Percentiles rank a stretch among this genome's conserved stretches.
Conservation (phyloP, 1,140 invertebrate genomes). For the Holotrichia oblita region DNA sequence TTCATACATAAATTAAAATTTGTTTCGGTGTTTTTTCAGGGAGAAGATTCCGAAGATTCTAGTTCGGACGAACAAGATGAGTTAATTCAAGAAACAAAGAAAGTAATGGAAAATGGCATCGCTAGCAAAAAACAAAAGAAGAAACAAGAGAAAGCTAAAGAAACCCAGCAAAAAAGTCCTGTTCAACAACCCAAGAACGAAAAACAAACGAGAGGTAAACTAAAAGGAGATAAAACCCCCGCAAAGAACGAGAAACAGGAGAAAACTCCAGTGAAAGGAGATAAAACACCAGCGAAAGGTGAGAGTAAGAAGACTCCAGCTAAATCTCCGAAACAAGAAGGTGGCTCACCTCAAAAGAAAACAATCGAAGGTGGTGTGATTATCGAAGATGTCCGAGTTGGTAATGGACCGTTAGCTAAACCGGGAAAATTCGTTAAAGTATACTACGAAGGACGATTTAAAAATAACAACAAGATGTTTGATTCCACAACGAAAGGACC, state of each 20-base stretch:
- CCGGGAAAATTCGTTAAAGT: too few species aligned
- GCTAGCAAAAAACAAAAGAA: slow-evolving; percentile 41
- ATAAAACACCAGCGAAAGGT: slow-evolving; percentile 61
- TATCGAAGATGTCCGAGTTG: slow-evolving; percentile 80
- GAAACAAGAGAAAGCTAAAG: not conserved
- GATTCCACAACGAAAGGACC: slow-evolving; percentile 76
- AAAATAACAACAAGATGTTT: slow-evolving; percentile 85
- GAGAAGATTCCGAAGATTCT: slow-evolving; percentile 39
- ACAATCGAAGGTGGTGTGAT: slow-evolving; percentile 77
- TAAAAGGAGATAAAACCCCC: slow-evolving; percentile 55
- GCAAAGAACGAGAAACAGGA: slow-evolving; percentile 54
- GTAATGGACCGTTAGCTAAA: slow-evolving; percentile 80
- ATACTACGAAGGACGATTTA: slow-evolving; percentile 81
- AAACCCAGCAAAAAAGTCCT: slow-evolving; percentile 3
- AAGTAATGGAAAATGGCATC: slow-evolving; percentile 38
- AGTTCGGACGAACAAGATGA: slow-evolving; percentile 41
- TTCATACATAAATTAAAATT: not conserved
- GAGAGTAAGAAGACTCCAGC: not conserved
- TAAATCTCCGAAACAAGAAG: slow-evolving; percentile 55
- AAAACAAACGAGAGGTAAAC: slow-evolving; percentile 49
- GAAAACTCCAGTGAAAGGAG: slow-evolving; percentile 58
- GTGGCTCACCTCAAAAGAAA: slow-evolving; percentile 62
- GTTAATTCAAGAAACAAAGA: slow-evolving; percentile 42
- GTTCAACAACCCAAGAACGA: slow-evolving; percentile 50
- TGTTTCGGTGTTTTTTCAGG: slow-evolving; percentile 5